phyloP scores from a whole-genome alignment of 2,797 vertebrate genomes.

The Erithacus rubecula region DNA sequence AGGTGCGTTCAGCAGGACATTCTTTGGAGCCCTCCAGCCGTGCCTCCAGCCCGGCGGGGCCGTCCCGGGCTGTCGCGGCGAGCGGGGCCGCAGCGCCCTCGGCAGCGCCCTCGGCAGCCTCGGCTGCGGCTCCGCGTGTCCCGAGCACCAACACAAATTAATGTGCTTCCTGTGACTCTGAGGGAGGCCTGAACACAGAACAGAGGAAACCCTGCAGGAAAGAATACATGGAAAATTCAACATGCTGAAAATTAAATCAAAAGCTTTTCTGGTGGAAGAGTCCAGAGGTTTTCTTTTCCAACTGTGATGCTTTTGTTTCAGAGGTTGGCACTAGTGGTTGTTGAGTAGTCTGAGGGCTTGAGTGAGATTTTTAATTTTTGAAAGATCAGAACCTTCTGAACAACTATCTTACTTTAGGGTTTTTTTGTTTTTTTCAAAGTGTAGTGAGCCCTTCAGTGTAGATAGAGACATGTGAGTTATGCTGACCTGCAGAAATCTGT shows the following conservation, averaged over 20 bases:
- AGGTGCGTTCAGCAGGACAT: rapidly evolving
- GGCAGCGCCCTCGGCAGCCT: neutral
- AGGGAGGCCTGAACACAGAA: neutral
- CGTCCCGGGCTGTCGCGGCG: neutral
- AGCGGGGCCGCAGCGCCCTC: neutral
- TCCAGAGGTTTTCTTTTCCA: neutral
- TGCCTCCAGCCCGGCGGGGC: neutral
- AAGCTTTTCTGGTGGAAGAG: neutral
- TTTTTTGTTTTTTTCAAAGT: neutral
- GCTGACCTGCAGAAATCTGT: neutral
- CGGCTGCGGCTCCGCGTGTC: rapidly evolving
- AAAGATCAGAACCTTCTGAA: neutral
- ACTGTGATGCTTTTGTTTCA: neutral
- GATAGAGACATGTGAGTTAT: neutral
- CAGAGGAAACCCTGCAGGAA: neutral
- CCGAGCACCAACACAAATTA: rapidly evolving
- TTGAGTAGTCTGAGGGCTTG: neutral
- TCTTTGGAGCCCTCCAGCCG: neutral
- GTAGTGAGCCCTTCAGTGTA: neutral
- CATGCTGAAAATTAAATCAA: neutral
- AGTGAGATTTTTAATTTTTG: neutral
- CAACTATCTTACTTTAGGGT: neutral
- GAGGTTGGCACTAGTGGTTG: neutral
- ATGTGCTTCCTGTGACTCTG: neutral
- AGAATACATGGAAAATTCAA: neutral